Evolutionary conservation across 2,888 invertebrate genomes (phyloP).

Genomic region (Tachina lurida): DNA sequence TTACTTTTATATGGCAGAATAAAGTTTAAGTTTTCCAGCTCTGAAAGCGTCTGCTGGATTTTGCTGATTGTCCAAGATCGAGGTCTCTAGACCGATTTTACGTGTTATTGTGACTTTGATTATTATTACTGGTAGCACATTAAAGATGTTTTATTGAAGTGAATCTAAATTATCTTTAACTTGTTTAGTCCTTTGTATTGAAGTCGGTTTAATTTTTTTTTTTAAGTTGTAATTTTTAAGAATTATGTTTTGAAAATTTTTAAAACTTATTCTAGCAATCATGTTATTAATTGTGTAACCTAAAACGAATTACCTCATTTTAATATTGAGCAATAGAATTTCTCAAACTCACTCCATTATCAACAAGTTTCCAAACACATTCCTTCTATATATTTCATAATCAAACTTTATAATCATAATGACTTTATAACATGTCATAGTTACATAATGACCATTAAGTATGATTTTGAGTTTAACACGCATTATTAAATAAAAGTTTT

Average conservation of each 20-base stretch:
- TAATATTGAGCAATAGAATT: not conserved
- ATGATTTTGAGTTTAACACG: slow-evolving; percentile 59
- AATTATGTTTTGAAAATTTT: not conserved
- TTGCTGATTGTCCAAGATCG: no score
- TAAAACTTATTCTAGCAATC: not conserved
- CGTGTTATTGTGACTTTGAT: no score
- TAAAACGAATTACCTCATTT: not conserved
- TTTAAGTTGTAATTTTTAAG: no score
- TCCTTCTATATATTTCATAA: not conserved
- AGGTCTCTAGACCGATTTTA: no score
- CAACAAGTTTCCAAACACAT: slow-evolving; percentile 36
- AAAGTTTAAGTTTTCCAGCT: no score
- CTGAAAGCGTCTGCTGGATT: no score
- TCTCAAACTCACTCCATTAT: slow-evolving; percentile 20
- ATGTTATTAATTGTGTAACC: not conserved
- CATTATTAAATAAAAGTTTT: slow-evolving; percentile 59
- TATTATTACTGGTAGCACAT: no score
- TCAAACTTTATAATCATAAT: slow-evolving; percentile 26
- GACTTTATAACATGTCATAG: slow-evolving; percentile 62
- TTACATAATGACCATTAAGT: slow-evolving; percentile 31
- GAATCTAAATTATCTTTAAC: no score
- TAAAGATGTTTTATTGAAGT: no score
- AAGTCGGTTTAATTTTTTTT: no score
- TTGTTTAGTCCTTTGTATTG: no score
- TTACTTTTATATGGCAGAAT: no score